Percentiles rank a stretch among this genome's conserved stretches.
Evolutionary conservation across 2,888 invertebrate species (phyloP).

Genomic region (Agrochola macilenta): DNA sequence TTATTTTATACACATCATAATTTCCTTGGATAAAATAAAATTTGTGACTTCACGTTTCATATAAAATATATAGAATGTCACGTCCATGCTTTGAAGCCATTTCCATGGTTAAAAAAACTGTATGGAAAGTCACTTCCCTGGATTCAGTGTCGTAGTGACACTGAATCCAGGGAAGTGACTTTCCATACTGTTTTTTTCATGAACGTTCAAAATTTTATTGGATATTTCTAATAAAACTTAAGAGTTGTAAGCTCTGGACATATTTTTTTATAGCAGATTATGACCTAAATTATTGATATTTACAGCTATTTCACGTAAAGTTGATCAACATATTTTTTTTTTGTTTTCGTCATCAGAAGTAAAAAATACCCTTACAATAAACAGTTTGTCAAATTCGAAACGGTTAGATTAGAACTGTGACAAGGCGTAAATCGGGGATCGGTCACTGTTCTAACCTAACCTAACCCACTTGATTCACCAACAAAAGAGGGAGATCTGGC

Average conservation of each 20-base stretch:
- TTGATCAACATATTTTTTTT: not conserved
- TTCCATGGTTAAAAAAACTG: not conserved
- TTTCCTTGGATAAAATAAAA: not conserved
- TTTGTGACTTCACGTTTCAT: not conserved
- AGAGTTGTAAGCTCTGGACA: not conserved
- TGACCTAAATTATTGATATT: not conserved
- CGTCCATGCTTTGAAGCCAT: not conserved
- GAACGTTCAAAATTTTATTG: not conserved
- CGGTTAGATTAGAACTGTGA: too few species aligned
- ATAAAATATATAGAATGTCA: conserved; percentile 3
- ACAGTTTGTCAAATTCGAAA: too few species aligned
- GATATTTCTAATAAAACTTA: conserved; percentile 1
- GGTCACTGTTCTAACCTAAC: too few species aligned
- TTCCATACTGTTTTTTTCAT: too few species aligned
- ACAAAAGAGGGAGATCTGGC: too few species aligned
- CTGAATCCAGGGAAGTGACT: too few species aligned
- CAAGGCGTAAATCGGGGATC: too few species aligned
- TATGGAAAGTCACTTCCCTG: conserved; percentile 7
- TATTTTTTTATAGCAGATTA: conserved; percentile 5
- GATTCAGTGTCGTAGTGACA: not conserved
- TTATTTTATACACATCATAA: not conserved
- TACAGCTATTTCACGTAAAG: conserved; percentile 2
- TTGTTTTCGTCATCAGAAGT: conserved; percentile 7
- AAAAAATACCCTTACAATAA: conserved; percentile 1
- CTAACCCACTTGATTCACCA: too few species aligned